These are phyloP conservation scores for Phoebastria nigripes DNA, from an alignment of 2,797 vertebrate species.

Conservation along the genomic window DNA sequence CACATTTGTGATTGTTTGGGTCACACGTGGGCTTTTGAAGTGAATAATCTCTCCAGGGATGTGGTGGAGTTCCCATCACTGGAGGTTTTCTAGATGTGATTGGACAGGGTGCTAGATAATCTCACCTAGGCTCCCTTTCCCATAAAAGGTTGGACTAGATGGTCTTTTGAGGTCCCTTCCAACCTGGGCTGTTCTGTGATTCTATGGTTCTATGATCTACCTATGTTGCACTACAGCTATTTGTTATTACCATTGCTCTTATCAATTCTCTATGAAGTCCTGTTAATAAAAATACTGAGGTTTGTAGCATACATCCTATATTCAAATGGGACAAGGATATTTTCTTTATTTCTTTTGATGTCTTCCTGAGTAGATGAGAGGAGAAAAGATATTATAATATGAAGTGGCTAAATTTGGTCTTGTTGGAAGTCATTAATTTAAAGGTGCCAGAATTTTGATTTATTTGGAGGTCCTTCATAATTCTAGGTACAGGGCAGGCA, in stretches of 20 bases:
- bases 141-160: background rate
- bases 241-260: background rate
- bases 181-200: background rate
- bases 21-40: background rate
- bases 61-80: background rate
- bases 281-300: background rate
- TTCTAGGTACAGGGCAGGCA: background rate
- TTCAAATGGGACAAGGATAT: background rate
- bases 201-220: background rate
- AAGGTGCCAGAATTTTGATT: background rate
- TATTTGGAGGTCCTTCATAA: background rate
- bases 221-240: background rate
- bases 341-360: background rate
- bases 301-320: background rate
- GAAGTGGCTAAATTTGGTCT: background rate
- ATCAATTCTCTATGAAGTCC: background rate
- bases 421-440: background rate
- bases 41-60: background rate
- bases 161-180: background rate
- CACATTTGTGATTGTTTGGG: background rate
- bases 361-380: background rate
- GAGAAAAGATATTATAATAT: background rate
- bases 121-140: background rate
- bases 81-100: background rate
- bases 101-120: background rate